These are phyloP conservation scores for Pandemis heparana DNA, from an alignment of 2,888 invertebrate genomes.

Conservation along the genomic window DNA sequence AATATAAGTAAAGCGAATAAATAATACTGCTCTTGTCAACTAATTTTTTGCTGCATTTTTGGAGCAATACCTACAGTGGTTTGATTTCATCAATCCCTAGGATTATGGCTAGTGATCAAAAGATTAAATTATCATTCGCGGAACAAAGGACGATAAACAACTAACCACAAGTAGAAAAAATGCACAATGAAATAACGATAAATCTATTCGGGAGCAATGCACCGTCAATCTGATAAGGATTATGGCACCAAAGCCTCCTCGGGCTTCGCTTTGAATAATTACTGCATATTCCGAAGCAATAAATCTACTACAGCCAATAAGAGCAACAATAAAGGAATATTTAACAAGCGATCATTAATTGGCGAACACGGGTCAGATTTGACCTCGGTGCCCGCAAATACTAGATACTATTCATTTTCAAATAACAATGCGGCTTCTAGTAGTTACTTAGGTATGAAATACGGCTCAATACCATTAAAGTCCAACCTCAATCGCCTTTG, in stretches of 20 bases:
- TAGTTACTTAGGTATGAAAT: neutral
- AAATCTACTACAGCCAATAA: constrained; percentile 33
- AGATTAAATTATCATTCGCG: neutral
- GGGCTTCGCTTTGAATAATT: constrained; percentile 43
- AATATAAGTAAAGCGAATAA: no score
- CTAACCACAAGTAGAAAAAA: constrained; percentile 9
- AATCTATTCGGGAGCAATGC: constrained; percentile 35
- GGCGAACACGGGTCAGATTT: constrained; percentile 28
- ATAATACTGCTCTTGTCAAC: no score
- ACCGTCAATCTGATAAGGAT: constrained; percentile 41
- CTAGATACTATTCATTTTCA: neutral
- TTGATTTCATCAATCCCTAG: no score
- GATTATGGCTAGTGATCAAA: no score
- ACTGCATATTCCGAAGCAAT: constrained; percentile 21
- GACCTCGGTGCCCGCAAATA: constrained; percentile 12
- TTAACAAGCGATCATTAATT: constrained; percentile 29
- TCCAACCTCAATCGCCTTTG: constrained; percentile 46
- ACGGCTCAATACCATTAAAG: neutral
- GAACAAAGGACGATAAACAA: neutral
- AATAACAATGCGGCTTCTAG: neutral
- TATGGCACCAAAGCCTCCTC: constrained; percentile 39
- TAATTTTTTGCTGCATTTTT: no score
- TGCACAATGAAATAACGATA: constrained; percentile 15
- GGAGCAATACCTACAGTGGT: no score
- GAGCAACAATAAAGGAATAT: constrained; percentile 28